phyloP scores from a whole-genome alignment of 2,888 invertebrate genomes.

The Abrostola triplasia region DNA sequence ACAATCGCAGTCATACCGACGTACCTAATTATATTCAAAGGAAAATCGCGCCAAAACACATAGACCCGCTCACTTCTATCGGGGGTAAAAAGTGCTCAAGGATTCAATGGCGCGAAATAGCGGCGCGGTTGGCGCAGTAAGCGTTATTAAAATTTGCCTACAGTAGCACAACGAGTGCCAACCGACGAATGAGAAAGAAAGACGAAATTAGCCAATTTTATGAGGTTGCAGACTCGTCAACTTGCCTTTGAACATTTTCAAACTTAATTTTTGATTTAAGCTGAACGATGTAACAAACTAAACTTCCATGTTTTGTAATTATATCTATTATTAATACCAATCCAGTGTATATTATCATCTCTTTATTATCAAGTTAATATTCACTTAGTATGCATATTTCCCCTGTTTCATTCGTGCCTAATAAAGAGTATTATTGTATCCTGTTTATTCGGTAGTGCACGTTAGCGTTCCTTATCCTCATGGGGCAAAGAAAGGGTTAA shows the following conservation, averaged over 20 bases:
- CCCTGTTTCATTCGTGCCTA: slow-evolving; percentile 31
- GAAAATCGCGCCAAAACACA: slow-evolving; percentile 61
- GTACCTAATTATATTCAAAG: slow-evolving; percentile 59
- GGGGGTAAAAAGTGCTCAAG: slow-evolving; percentile 74
- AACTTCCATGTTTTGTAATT: slow-evolving; percentile 27
- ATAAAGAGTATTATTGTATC: slow-evolving; percentile 51
- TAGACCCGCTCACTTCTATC: slow-evolving; percentile 62
- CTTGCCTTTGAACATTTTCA: slow-evolving; percentile 58
- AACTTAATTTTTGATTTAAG: slow-evolving; percentile 55
- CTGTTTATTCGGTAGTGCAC: slow-evolving; percentile 53
- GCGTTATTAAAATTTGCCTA: slow-evolving; percentile 84
- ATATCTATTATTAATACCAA: slow-evolving; percentile 47
- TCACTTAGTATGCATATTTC: slow-evolving; percentile 52
- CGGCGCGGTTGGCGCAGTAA: slow-evolving; percentile 72
- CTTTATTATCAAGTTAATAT: slow-evolving; percentile 46
- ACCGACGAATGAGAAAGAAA: slow-evolving; percentile 74
- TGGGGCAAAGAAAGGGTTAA: slow-evolving; percentile 75
- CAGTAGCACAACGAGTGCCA: slow-evolving; percentile 72
- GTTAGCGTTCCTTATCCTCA: slow-evolving; percentile 61
- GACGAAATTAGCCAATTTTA: slow-evolving; percentile 78
- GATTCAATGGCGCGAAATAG: slow-evolving; percentile 78
- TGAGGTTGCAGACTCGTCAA: slow-evolving; percentile 75
- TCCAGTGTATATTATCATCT: slow-evolving; percentile 28
- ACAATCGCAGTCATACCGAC: slow-evolving; percentile 31
- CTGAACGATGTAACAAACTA: slow-evolving; percentile 37